phyloP scores from a whole-genome alignment of 2,888 invertebrate genomes.

The Caenorhabditis uteleia region DNA sequence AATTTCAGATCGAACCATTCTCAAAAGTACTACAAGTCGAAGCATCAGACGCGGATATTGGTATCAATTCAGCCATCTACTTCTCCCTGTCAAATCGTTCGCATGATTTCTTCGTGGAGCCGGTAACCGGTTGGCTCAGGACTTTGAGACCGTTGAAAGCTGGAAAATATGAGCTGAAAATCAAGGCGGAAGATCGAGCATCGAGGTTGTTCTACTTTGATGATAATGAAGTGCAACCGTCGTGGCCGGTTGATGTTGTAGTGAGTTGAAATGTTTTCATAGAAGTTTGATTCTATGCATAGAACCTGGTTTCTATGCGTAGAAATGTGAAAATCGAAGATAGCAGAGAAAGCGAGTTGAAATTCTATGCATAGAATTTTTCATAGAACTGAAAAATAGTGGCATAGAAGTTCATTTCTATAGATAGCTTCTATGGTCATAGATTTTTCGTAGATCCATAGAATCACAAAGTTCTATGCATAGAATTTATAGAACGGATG shows the following conservation, averaged over 20 bases:
- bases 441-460: too few relatives aligned
- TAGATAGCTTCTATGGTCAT: too few relatives aligned
- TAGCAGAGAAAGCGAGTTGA: too few relatives aligned
- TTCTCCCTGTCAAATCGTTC: constrained; percentile 78
- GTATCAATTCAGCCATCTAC: constrained; percentile 94
- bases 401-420: too few relatives aligned
- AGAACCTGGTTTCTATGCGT: not conserved
- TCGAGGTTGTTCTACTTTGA: constrained; percentile 57
- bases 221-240: constrained; percentile 42
- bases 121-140: constrained; percentile 76
- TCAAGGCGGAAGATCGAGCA: constrained; percentile 60
- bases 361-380: too few relatives aligned
- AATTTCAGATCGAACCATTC: constrained; percentile 47
- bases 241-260: constrained; percentile 45
- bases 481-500: too few relatives aligned
- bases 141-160: constrained; percentile 43
- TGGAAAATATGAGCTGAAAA: constrained; percentile 50
- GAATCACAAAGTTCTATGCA: too few relatives aligned
- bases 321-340: too few relatives aligned
- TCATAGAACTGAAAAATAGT: too few relatives aligned
- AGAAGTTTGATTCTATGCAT: not conserved
- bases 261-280: constrained; percentile 4
- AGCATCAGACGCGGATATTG: constrained; percentile 94
- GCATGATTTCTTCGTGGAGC: constrained; percentile 88
- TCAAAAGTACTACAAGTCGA: constrained; percentile 71